Evolutionary conservation across 2,113 vertebrate species (phyloP).

Genomic region (Hemiprocne comata): DNA sequence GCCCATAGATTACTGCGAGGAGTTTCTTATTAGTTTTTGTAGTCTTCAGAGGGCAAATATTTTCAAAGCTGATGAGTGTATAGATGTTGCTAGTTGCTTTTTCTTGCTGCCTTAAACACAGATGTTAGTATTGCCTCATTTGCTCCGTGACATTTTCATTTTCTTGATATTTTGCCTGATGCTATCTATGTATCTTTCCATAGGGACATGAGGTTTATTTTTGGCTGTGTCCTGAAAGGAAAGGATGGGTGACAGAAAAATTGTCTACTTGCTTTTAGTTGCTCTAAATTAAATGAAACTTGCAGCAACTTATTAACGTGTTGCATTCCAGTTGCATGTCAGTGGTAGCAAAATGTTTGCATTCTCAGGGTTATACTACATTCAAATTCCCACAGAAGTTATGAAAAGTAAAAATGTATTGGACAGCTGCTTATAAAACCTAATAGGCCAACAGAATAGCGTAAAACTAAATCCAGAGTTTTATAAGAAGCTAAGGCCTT

Average conservation of each 20-base stretch:
- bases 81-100: neutral
- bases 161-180: neutral
- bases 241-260: neutral
- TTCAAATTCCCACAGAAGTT: neutral
- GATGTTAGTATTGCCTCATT: neutral
- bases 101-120: neutral
- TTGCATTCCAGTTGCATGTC: neutral
- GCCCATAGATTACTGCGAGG: neutral
- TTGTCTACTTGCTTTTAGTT: neutral
- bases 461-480: slow-evolving; percentile 18
- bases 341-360: neutral
- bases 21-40: neutral
- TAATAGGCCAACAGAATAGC: neutral
- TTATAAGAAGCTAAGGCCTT: slow-evolving; percentile 1
- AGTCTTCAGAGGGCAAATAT: neutral
- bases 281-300: neutral
- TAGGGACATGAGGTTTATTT: neutral
- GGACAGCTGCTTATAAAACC: neutral
- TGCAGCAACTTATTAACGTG: neutral
- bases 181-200: neutral
- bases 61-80: neutral
- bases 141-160: neutral
- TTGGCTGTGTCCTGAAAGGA: neutral
- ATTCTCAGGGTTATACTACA: neutral
- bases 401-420: neutral